phyloP scores from a whole-genome alignment of 2,797 vertebrate genomes.

The Lagorchestes hirsutus region DNA sequence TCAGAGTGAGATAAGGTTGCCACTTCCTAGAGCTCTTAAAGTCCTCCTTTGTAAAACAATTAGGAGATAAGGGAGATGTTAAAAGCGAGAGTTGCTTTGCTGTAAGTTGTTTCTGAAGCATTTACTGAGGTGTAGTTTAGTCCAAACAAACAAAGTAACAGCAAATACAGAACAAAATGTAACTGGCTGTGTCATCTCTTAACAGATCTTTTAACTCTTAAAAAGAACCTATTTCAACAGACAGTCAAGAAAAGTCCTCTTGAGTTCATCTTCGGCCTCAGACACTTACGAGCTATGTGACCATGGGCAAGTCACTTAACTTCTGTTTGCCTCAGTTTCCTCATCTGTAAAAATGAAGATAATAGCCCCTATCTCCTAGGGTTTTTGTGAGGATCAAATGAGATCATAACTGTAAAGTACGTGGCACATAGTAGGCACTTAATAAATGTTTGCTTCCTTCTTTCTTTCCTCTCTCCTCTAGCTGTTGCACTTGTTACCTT shows the following conservation, averaged over 20 bases:
- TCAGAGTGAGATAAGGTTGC: not conserved
- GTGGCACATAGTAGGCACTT: not conserved
- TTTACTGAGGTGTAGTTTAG: not conserved
- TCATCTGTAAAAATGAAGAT: not conserved
- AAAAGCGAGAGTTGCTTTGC: not conserved
- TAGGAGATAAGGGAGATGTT: not conserved
- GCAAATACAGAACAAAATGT: not conserved
- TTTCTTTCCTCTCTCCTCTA: not conserved
- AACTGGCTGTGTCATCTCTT: not conserved
- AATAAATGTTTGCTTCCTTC: not conserved
- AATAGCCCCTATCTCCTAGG: not conserved
- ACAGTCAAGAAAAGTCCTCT: not conserved
- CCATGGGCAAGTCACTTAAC: not conserved
- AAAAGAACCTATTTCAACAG: not conserved
- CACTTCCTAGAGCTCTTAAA: not conserved
- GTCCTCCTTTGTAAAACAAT: not conserved
- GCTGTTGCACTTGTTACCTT: not conserved
- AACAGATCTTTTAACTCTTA: not conserved
- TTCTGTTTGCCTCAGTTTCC: not conserved
- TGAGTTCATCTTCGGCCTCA: not conserved
- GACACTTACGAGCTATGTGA: not conserved
- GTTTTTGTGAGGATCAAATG: not conserved
- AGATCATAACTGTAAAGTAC: not conserved
- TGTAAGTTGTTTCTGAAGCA: not conserved
- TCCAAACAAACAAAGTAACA: not conserved